Percentiles rank a stretch among this genome's conserved stretches.
These are phyloP conservation scores for Euwallacea fornicatus DNA, from an alignment of 1,140 invertebrate genomes.

Conservation along the genomic window DNA sequence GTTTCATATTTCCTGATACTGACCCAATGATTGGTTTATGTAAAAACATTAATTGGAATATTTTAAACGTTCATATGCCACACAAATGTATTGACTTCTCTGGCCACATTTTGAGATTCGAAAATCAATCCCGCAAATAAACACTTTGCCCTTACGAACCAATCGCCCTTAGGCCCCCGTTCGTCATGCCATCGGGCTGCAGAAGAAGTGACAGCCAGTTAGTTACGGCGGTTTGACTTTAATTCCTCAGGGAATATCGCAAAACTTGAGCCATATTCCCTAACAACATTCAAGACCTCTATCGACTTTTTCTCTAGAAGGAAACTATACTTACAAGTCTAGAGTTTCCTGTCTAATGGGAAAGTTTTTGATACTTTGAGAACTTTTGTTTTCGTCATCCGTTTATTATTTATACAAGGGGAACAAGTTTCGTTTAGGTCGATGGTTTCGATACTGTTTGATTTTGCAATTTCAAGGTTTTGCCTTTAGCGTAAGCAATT, in stretches of 20 bases:
- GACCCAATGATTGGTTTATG: no score
- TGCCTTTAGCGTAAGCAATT: no score
- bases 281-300: neutral
- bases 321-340: constrained; percentile 13
- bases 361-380: constrained; percentile 27
- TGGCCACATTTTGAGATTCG: neutral
- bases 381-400: constrained; percentile 6
- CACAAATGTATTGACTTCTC: no score
- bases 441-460: no score
- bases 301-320: neutral
- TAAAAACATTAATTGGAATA: no score
- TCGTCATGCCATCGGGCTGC: constrained; percentile 12
- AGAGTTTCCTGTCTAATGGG: constrained; percentile 29
- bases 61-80: no score
- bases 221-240: constrained; percentile 42
- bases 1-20: no score
- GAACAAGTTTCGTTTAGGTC: no score
- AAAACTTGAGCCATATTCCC: constrained; percentile 36
- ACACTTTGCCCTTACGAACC: constrained; percentile 21
- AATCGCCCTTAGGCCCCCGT: constrained; percentile 23
- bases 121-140: constrained; percentile 30
- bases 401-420: constrained; percentile 17
- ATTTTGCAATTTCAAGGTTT: no score
- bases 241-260: constrained; percentile 27
- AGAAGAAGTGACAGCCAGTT: constrained; percentile 40